Conservation (phyloP, 2,797 vertebrate genomes). For the Ambastaia sidthimunki region DNA sequence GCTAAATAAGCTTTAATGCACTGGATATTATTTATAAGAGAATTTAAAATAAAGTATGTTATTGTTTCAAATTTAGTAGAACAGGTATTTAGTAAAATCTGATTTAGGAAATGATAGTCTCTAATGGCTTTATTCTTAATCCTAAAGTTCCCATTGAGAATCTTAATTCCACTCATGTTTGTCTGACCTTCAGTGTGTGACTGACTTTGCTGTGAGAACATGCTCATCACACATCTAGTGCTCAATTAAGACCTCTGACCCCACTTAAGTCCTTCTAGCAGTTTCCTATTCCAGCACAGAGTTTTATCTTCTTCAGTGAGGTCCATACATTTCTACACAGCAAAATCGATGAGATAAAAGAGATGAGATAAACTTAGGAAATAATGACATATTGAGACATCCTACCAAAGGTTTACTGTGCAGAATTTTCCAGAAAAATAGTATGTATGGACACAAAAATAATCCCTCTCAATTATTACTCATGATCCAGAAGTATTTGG, state of each 20-base stretch:
- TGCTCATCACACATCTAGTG: neutral
- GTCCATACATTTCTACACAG: neutral
- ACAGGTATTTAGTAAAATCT: too few species aligned
- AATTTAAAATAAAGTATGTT: too few species aligned
- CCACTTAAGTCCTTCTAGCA: constrained; percentile 15
- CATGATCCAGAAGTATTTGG: too few species aligned
- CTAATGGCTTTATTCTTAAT: neutral
- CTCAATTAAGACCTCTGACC: constrained; percentile 27
- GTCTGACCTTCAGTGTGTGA: constrained; percentile 15
- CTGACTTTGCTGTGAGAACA: constrained; percentile 5
- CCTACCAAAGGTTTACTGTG: too few species aligned
- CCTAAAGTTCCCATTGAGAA: neutral
- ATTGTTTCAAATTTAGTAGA: too few species aligned
- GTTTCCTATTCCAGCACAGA: constrained; percentile 8
- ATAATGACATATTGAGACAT: constrained; percentile 5
- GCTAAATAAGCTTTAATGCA: too few species aligned
- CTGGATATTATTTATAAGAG: too few species aligned
- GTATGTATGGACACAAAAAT: neutral
- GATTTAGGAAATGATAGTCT: neutral
- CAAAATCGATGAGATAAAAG: neutral
- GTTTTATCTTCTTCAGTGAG: neutral
- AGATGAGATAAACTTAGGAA: neutral
- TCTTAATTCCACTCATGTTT: constrained; percentile 6
- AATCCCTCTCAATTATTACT: too few species aligned
- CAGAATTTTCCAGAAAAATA: too few species aligned